These are phyloP conservation scores for Heterochromis multidens DNA, from an alignment of 2,113 vertebrate species.

Conservation along the genomic window DNA sequence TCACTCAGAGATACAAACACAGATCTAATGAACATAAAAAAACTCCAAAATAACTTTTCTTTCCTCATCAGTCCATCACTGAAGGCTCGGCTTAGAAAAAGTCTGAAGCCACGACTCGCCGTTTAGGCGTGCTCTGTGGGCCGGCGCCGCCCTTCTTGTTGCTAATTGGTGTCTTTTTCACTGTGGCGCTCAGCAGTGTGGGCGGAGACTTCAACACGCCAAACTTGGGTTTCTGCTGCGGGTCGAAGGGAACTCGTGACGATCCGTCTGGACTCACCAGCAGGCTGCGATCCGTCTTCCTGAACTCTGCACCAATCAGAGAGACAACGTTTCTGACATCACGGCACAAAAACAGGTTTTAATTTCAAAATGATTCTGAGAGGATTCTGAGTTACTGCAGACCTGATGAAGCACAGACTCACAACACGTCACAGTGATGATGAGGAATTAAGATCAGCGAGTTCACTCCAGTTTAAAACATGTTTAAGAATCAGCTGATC, in stretches of 20 bases:
- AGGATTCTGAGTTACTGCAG: too few species aligned
- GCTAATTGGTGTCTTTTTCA: conserved; percentile 8
- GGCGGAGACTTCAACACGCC: conserved; percentile 85
- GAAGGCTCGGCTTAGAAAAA: neutral
- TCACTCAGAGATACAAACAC: neutral
- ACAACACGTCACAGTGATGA: too few species aligned
- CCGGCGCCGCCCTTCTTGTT: neutral
- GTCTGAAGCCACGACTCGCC: neutral
- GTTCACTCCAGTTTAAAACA: too few species aligned
- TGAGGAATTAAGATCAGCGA: too few species aligned
- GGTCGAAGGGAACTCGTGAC: conserved; percentile 90
- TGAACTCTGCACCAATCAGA: conserved; percentile 81
- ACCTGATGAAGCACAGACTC: neutral
- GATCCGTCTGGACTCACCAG: conserved; percentile 85
- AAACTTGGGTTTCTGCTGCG: conserved; percentile 83
- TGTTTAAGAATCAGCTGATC: too few species aligned
- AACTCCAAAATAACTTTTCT: neutral
- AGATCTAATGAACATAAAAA: neutral
- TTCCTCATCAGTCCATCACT: neutral
- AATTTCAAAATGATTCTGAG: too few species aligned
- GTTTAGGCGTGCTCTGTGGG: neutral
- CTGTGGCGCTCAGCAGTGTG: neutral
- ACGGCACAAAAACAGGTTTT: too few species aligned
- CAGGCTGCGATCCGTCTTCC: conserved; percentile 87
- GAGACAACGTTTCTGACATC: neutral